A percentile compares a stretch with the other conserved stretches of the same genome.
Evolutionary conservation across 2,797 vertebrate species (phyloP).

Genomic region (Epinephelus coioides): DNA sequence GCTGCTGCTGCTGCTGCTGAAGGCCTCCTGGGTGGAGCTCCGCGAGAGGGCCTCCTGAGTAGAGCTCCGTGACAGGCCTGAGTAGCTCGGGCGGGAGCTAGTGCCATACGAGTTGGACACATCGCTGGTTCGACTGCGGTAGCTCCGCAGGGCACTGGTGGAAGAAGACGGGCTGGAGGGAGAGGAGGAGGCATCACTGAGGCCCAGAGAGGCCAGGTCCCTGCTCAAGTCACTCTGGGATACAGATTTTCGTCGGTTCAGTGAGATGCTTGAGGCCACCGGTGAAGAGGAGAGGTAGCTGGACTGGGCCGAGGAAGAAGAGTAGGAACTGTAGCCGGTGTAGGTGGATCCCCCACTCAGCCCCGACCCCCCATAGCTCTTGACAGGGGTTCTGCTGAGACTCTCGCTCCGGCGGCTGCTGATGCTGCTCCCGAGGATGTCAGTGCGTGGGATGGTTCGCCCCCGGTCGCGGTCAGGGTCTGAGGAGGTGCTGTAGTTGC

Average conservation of each 20-base stretch:
- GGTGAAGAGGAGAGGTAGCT: slow-evolving; percentile 89
- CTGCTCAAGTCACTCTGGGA: slow-evolving; percentile 94
- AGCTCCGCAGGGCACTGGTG: slow-evolving; percentile 87
- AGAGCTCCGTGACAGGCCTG: slow-evolving; percentile 81
- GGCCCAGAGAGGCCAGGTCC: slow-evolving; percentile 90
- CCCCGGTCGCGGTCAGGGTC: slow-evolving; percentile 88
- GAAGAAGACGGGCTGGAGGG: slow-evolving; percentile 80
- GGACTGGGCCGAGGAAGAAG: slow-evolving; percentile 78
- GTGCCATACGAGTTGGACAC: slow-evolving; percentile 82
- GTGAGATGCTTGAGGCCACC: slow-evolving; percentile 78
- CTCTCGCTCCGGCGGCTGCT: slow-evolving; percentile 87
- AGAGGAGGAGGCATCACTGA: slow-evolving; percentile 82
- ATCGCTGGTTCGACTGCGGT: slow-evolving; percentile 85
- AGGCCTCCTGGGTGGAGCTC: slow-evolving; percentile 83
- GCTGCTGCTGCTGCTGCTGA: slow-evolving; percentile 81
- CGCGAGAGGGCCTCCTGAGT: slow-evolving; percentile 85
- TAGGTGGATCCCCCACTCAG: slow-evolving; percentile 90
- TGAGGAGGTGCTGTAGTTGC: slow-evolving; percentile 88
- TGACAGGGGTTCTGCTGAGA: slow-evolving; percentile 86
- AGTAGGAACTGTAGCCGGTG: slow-evolving; percentile 79
- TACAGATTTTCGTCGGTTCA: slow-evolving; percentile 91
- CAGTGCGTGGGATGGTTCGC: slow-evolving; percentile 87
- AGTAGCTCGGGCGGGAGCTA: slow-evolving; percentile 72
- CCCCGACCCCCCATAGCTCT: slow-evolving; percentile 80
- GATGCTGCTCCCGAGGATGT: slow-evolving; percentile 84